Evolutionary conservation across 2,113 vertebrate species (phyloP), one percentile per base, ranked within the genome.

Genomic region (Bufo gargarizans): DNA sequence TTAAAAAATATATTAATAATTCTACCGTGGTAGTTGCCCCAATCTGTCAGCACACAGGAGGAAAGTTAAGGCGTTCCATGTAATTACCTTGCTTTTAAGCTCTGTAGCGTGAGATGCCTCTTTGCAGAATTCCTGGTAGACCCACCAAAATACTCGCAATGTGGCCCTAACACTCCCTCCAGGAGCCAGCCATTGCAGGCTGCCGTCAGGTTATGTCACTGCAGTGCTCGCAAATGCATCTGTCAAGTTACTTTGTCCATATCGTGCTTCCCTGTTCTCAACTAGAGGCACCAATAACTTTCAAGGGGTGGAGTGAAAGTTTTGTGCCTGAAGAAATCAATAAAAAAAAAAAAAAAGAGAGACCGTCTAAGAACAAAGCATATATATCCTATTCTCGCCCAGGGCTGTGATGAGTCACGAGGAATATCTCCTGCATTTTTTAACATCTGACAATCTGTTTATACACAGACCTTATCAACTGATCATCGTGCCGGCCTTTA

Each of bases 251-350:
- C 83, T 85, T 86, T 0, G 6, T 5, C 86, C 84, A 83, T 88
- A 85, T 86, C n/a, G 19, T 49, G 76, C 59, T 55, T 58, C 17
- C 65, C 49, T 84, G 8, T 50, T 55, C 49, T 53, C 71, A 58
- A 22, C 89, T 11, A 17, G 83, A 47, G 86, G 90, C 89, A 86
- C 4, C 33, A 90, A 91, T 89, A 79, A 16, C 0, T 5, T 55
- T 61, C 0, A 90, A 90, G 92, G 92, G 92, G 92, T 88, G 92
- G 92, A 86, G 93, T 90, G 86, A 82, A n/a, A 69, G 77, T 92
- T 93, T 91, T 91, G 88, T 65, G 9, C 53, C 89, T 47, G 10
- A 12, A 76, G 89, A 76, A 63, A 88, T n/a, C 79, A 86, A 63
- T 79, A 71, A 71, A 82, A 87, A 87, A 89, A 78, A 91, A 90